These are phyloP conservation scores for Hirtodrosophila duncani DNA, from an alignment of 2,888 invertebrate species.

Conservation along the genomic window DNA sequence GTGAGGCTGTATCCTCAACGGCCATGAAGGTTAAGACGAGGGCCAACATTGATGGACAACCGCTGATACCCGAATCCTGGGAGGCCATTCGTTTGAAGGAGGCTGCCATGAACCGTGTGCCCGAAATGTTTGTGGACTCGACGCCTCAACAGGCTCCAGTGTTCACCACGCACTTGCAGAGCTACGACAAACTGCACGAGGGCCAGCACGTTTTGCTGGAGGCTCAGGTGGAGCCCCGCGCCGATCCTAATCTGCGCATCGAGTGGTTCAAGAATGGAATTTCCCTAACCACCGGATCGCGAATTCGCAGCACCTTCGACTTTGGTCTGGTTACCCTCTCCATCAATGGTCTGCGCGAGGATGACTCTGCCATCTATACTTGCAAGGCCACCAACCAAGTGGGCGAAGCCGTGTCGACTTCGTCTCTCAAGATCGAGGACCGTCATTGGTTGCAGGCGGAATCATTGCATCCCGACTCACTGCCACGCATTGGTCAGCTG, in stretches of 20 bases:
- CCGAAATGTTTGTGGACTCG: slow-evolving; percentile 91
- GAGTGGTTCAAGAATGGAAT: slow-evolving; percentile 97
- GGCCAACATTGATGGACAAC: slow-evolving; percentile 88
- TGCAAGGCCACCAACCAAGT: slow-evolving; percentile 95
- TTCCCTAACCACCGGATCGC: slow-evolving; percentile 90
- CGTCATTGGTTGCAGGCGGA: slow-evolving; percentile 92
- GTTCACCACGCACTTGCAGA: slow-evolving; percentile 94
- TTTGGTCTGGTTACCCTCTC: slow-evolving; percentile 97
- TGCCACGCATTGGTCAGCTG: slow-evolving; percentile 90
- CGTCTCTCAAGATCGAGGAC: slow-evolving; percentile 92
- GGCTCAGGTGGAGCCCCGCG: slow-evolving; percentile 93
- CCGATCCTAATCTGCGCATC: slow-evolving; percentile 90
- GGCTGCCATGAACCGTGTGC: slow-evolving; percentile 93
- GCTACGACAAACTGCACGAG: slow-evolving; percentile 89
- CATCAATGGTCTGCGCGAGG: slow-evolving; percentile 90
- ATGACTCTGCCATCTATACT: slow-evolving; percentile 96
- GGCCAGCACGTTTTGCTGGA: slow-evolving; percentile 92
- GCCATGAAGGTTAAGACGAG: slow-evolving; percentile 92
- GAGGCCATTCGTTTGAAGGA: slow-evolving; percentile 94
- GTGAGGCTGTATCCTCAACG: slow-evolving; percentile 95
- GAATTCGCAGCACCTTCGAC: slow-evolving; percentile 95
- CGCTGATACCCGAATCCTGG: slow-evolving; percentile 94
- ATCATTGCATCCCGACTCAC: slow-evolving; percentile 92
- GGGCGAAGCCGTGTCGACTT: slow-evolving; percentile 96
- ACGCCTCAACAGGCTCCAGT: slow-evolving; percentile 94